Base-by-base conservation (phyloP, 2,113 vertebrate species). In the Cyphomyrus discorhynchus region DNA sequence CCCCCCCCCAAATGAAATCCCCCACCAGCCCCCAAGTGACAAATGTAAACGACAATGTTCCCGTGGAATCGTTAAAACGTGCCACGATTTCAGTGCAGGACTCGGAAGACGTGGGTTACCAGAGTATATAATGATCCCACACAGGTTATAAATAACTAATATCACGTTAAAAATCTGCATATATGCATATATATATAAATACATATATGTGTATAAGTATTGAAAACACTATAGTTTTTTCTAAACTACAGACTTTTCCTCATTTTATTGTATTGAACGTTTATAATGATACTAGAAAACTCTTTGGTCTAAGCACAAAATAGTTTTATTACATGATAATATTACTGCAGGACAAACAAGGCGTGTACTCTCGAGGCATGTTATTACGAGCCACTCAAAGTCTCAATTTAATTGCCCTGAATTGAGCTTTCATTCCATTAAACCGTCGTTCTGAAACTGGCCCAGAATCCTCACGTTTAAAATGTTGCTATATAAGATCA, bases 1-100 rank as follows among this genome's bases (percentile, higher is more conserved):
- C 90, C 84, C 90, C 89, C 90, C 83, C 24, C 56, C 10, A 52
- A 90, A 92, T 90, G 39, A 27, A 91, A 86, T 83, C 87, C 35
- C 93, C 66, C 31, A n/a, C 50, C 84, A 86, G 52, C 88, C 91
- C 91, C 50, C 87, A 84, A 15, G 90, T 66, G 42, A 88, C 35
- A 88, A 88, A 91, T 86, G 86, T 83, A 90, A 56, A 58, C 53
- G 49, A 91, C 80, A 47, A 77, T 86, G 19, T 89, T 50, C 74
- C 50, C 35, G 50, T 13, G 27, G 84, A n/a, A 50, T 19, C 35
- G 77, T 42, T 45, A 17, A 82, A 82, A 82, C 42, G 42, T 82
- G 19, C 42, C 45, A 45, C 39, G 9, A 24, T 83, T 47, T 83
- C 11, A 84, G 82, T 47, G 10, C 10, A 11, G 27, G 10, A 70